phyloP scores from a whole-genome alignment of 64 coral and sea anemone genomes.

The Astreopora myriophthalma region DNA sequence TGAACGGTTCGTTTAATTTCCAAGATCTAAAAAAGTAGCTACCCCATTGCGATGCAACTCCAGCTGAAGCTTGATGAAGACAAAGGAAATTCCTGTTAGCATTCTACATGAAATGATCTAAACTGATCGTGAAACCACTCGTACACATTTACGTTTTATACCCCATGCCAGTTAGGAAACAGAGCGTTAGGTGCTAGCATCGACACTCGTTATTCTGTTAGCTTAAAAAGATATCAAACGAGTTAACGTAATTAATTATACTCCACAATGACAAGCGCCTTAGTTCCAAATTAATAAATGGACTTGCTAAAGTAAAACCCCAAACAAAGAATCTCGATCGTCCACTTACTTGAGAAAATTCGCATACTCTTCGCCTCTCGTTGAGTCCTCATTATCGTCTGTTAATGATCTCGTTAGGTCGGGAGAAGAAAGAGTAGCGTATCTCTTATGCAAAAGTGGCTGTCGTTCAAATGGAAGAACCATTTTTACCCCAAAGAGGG shows the following conservation, averaged over 20 bases:
- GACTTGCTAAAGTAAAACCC: neutral
- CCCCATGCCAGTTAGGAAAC: too few relatives aligned
- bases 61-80: neutral
- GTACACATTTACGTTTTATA: too few relatives aligned
- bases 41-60: neutral
- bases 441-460: conserved; percentile 90
- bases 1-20: too few relatives aligned
- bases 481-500: conserved; percentile 58
- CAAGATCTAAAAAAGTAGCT: neutral
- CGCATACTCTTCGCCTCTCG: conserved; percentile 86
- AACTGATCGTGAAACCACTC: too few relatives aligned
- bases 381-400: neutral
- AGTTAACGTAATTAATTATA: neutral
- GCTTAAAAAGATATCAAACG: too few relatives aligned
- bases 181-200: too few relatives aligned
- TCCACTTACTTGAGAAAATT: conserved; percentile 81
- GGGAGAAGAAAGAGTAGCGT: conserved; percentile 64
- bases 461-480: conserved; percentile 96
- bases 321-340: neutral
- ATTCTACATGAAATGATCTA: too few relatives aligned
- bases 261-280: neutral
- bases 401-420: neutral
- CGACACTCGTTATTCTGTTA: too few relatives aligned
- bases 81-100: too few relatives aligned
- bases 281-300: neutral